Evolutionary conservation across 1,140 invertebrate genomes (phyloP).

Genomic region (Pseudomyrmex gracilis): DNA sequence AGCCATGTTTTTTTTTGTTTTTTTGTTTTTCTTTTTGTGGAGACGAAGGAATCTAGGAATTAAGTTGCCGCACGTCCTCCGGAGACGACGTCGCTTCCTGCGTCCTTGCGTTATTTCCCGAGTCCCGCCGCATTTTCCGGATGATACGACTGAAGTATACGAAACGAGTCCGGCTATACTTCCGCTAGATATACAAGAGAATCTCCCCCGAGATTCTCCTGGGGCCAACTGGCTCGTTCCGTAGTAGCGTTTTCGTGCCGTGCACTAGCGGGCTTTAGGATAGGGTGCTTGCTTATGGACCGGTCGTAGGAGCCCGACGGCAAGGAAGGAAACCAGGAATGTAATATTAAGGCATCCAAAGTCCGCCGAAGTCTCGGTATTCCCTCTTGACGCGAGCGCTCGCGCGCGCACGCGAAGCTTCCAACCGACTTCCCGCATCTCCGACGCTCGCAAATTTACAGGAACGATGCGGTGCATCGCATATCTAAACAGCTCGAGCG

Average conservation of each 20-base stretch:
- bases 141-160: slow-evolving; percentile 59
- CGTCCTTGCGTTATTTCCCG: slow-evolving; percentile 40
- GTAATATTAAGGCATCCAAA: slow-evolving; percentile 79
- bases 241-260: slow-evolving; percentile 33
- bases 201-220: slow-evolving; percentile 61
- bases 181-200: slow-evolving; percentile 58
- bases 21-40: too few relatives aligned
- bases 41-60: slow-evolving; percentile 2
- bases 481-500: slow-evolving; percentile 65
- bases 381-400: slow-evolving; percentile 62
- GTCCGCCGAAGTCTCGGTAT: slow-evolving; percentile 75
- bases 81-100: slow-evolving; percentile 24
- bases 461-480: slow-evolving; percentile 46
- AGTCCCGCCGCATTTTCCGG: slow-evolving; percentile 23
- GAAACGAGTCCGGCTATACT: slow-evolving; percentile 56
- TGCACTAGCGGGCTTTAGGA: slow-evolving; percentile 47
- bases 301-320: slow-evolving; percentile 75
- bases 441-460: slow-evolving; percentile 69
- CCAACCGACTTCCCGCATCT: slow-evolving; percentile 57
- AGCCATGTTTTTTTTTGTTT: neutral
- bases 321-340: slow-evolving; percentile 76
- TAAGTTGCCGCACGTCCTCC: slow-evolving; percentile 39
- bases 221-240: slow-evolving; percentile 53
- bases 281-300: slow-evolving; percentile 60
- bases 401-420: slow-evolving; percentile 1